A percentile compares a stretch with the other conserved stretches of the same genome.
Evolutionary conservation across 2,113 vertebrate genomes (phyloP).

Genomic region (Anguilla rostrata): DNA sequence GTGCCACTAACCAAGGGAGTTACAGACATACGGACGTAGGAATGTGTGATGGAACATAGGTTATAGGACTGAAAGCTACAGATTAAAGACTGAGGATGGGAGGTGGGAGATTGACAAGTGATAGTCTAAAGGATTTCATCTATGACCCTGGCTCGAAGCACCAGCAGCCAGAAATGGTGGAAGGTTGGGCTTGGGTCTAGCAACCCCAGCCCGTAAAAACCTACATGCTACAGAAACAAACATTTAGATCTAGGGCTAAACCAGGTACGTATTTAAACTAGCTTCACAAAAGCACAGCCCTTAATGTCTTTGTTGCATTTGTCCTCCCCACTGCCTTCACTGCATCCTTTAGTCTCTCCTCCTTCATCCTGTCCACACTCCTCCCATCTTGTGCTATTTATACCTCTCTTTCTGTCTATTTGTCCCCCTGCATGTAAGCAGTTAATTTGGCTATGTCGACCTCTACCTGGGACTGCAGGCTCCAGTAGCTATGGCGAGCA

Average conservation of each 20-base stretch:
- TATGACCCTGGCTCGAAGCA: constrained; percentile 42
- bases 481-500: constrained; percentile 14
- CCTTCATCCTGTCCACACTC: background rate
- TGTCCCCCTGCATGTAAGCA: background rate
- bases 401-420: background rate
- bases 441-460: background rate
- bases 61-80: constrained; percentile 42
- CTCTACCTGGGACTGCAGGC: constrained; percentile 13
- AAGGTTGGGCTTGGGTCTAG: too few relatives aligned
- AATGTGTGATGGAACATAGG: constrained; percentile 39
- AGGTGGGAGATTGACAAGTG: background rate
- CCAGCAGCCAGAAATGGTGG: too few relatives aligned
- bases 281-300: background rate
- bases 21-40: constrained; percentile 14
- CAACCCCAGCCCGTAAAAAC: too few relatives aligned
- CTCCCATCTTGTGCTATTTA: background rate
- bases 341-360: background rate
- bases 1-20: background rate
- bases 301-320: constrained; percentile 29
- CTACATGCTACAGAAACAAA: constrained; percentile 15
- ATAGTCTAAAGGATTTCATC: constrained; percentile 29
- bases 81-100: background rate
- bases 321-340: constrained; percentile 13
- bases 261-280: constrained; percentile 36
- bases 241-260: constrained; percentile 41